A percentile compares a stretch with the other conserved stretches of the same genome.
Evolutionary conservation across 2,888 invertebrate genomes (phyloP).

Genomic region (Acleris literana): DNA sequence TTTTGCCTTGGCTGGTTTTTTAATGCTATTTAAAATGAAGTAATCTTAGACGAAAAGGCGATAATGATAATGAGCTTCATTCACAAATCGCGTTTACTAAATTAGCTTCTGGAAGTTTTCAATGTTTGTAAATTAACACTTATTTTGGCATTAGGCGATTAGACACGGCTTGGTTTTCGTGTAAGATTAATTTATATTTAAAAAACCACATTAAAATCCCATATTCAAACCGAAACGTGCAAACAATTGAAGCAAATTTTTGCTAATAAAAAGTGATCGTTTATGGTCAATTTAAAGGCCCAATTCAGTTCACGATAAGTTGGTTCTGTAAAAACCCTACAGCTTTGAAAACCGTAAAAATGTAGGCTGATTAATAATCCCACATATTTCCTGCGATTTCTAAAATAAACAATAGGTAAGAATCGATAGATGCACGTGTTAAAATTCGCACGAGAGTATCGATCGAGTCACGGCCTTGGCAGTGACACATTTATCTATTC

Average conservation of each 20-base stretch:
- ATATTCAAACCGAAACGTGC: no score
- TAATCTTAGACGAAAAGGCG: constrained; percentile 22
- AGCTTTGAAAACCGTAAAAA: no score
- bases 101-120: constrained; percentile 10
- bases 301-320: no score
- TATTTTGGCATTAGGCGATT: constrained; percentile 26
- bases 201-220: no score
- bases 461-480: constrained; percentile 21
- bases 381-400: no score
- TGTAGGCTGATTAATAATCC: no score
- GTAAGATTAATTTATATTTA: not conserved
- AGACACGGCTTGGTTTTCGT: constrained; percentile 15
- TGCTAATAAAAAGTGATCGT: no score
- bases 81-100: constrained; percentile 22
- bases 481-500: not conserved
- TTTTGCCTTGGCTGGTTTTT: constrained; percentile 38
- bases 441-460: constrained; percentile 10
- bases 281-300: no score
- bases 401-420: no score
- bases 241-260: no score
- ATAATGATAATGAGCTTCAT: constrained; percentile 20
- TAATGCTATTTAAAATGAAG: constrained; percentile 27
- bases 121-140: constrained; percentile 22
- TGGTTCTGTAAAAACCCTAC: no score
- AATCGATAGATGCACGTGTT: constrained; percentile 1